These are phyloP conservation scores for Tenthredo notha DNA, from an alignment of 2,888 invertebrate genomes.

Conservation along the genomic window DNA sequence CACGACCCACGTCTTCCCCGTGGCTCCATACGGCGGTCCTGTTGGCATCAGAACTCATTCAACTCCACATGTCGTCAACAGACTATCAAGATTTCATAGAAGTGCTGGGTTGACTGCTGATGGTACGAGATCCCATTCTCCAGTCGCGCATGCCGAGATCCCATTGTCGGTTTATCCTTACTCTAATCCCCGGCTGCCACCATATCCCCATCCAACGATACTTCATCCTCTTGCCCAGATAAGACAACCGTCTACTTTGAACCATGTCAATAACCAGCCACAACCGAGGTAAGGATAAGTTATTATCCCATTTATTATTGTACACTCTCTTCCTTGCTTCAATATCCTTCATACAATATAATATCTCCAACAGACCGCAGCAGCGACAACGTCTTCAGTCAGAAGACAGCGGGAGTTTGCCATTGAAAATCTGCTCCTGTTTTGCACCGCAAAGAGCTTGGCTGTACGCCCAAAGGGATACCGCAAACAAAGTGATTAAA, in stretches of 20 bases:
- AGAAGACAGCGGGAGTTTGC: constrained; percentile 85
- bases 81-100: constrained; percentile 96
- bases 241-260: constrained; percentile 82
- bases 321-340: not conserved
- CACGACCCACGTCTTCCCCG: constrained; percentile 98
- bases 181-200: constrained; percentile 94
- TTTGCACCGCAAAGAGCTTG: constrained; percentile 89
- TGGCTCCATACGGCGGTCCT: constrained; percentile 97
- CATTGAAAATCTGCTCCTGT: constrained; percentile 88
- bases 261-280: constrained; percentile 71
- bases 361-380: constrained; percentile 67
- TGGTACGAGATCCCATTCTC: constrained; percentile 87
- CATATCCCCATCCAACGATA: constrained; percentile 92
- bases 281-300: constrained; percentile 70
- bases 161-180: constrained; percentile 81
- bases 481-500: constrained; percentile 73
- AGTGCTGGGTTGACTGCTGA: constrained; percentile 93
- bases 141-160: constrained; percentile 80
- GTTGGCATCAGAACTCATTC: constrained; percentile 96
- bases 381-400: constrained; percentile 84
- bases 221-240: constrained; percentile 92
- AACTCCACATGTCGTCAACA: constrained; percentile 95
- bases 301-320: not conserved
- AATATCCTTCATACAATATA: not conserved
- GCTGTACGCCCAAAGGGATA: constrained; percentile 80